A percentile compares a stretch with the other conserved stretches of the same genome.
Evolutionary conservation across 1,140 invertebrate genomes (phyloP).

Genomic region (Halesus radiatus): DNA sequence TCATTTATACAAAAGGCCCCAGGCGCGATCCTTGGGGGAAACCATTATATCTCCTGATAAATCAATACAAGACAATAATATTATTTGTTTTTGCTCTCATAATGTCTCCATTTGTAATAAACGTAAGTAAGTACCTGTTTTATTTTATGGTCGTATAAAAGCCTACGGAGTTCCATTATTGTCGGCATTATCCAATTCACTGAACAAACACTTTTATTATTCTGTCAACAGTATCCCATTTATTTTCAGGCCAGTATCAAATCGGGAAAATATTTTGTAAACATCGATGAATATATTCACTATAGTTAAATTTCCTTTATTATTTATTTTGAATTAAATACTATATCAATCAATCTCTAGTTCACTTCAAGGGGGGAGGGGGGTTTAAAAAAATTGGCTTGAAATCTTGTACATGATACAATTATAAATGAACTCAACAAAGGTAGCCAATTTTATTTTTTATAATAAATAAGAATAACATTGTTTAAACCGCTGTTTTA

Average conservation of each 20-base stretch:
- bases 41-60: not conserved
- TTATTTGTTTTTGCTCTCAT: not conserved
- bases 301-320: no score
- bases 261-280: slow-evolving; percentile 5
- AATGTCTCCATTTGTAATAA: not conserved
- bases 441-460: not conserved
- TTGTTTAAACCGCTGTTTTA: no score
- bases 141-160: not conserved
- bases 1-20: not conserved
- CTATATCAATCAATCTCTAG: not conserved
- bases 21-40: not conserved
- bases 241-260: not conserved
- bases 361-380: no score
- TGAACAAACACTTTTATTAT: not conserved
- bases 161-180: no score
- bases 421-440: not conserved
- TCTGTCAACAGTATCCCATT: slow-evolving; percentile 19
- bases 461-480: no score
- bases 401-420: no score
- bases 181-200: slow-evolving; percentile 1
- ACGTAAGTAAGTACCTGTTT: not conserved
- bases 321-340: no score
- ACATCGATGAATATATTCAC: not conserved
- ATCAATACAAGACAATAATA: not conserved
- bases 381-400: no score